A percentile compares a stretch with the other conserved stretches of the same genome.
These are phyloP conservation scores for Danaus chrysippus DNA, from an alignment of 2,888 invertebrate species.

Conservation along the genomic window DNA sequence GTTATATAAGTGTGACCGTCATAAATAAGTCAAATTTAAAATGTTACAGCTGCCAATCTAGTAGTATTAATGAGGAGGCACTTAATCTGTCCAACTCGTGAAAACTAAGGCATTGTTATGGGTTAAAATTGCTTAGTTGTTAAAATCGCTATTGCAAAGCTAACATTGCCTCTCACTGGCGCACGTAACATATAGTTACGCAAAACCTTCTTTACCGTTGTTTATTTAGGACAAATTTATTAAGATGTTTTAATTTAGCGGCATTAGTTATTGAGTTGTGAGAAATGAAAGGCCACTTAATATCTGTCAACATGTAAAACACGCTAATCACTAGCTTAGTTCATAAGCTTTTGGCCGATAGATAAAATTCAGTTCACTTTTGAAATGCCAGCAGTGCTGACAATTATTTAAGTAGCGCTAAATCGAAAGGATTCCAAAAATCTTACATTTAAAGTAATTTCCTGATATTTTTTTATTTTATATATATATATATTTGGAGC, in stretches of 20 bases:
- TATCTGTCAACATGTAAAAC: conserved; percentile 19
- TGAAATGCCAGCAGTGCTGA: background rate
- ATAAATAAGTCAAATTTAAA: too few relatives aligned
- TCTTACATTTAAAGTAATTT: too few relatives aligned
- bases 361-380: conserved; percentile 39
- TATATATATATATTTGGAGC: too few relatives aligned
- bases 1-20: too few relatives aligned
- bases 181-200: conserved; percentile 68
- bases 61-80: background rate
- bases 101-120: conserved; percentile 40
- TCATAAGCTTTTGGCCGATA: conserved; percentile 47
- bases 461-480: too few relatives aligned
- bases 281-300: conserved; percentile 41
- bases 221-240: conserved; percentile 72
- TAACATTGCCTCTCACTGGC: conserved; percentile 77
- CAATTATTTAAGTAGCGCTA: too few relatives aligned
- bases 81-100: conserved; percentile 19
- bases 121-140: conserved; percentile 49
- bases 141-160: conserved; percentile 56
- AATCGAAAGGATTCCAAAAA: too few relatives aligned
- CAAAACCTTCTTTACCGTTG: conserved; percentile 76
- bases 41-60: background rate
- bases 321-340: conserved; percentile 45
- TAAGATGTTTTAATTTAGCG: conserved; percentile 70
- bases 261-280: conserved; percentile 59